phyloP scores from a whole-genome alignment of 2,797 vertebrate genomes.

The Leucoraja ocellata region DNA sequence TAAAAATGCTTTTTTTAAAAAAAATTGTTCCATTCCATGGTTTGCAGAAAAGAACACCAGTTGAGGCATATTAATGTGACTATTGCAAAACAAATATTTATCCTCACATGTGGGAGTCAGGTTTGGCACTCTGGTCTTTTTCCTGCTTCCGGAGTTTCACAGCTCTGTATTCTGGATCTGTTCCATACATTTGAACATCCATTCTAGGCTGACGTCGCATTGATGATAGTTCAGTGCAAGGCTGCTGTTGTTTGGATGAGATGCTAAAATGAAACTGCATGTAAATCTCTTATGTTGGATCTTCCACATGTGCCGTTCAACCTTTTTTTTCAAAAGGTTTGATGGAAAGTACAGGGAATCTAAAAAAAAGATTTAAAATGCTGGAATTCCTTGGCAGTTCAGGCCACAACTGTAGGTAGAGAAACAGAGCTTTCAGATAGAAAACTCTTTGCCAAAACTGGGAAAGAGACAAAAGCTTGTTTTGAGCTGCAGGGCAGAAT shows the following conservation, averaged over 20 bases:
- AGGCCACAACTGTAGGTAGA: too few species aligned
- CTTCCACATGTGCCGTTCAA: too few species aligned
- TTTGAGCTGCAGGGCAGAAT: too few species aligned
- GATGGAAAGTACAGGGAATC: too few species aligned
- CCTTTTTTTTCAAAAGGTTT: not conserved
- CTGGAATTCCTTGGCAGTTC: too few species aligned
- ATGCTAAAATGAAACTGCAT: not conserved
- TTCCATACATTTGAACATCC: not conserved
- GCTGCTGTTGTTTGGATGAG: not conserved
- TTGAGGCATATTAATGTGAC: not conserved
- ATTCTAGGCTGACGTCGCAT: too few species aligned
- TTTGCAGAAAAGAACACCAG: too few species aligned
- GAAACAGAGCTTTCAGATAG: too few species aligned
- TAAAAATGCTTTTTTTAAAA: too few species aligned
- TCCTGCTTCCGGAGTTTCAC: not conserved
- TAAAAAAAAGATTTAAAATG: too few species aligned
- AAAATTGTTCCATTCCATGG: not conserved
- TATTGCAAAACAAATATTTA: slow-evolving; percentile 5
- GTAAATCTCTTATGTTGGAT: not conserved
- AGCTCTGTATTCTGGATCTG: not conserved
- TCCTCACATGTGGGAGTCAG: not conserved
- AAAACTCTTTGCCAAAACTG: too few species aligned
- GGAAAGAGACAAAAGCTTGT: too few species aligned
- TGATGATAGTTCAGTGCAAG: not conserved
- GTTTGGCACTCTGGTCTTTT: not conserved